Conservation (phyloP, 1,140 invertebrate genomes). For the Neocloeon triangulifer region DNA sequence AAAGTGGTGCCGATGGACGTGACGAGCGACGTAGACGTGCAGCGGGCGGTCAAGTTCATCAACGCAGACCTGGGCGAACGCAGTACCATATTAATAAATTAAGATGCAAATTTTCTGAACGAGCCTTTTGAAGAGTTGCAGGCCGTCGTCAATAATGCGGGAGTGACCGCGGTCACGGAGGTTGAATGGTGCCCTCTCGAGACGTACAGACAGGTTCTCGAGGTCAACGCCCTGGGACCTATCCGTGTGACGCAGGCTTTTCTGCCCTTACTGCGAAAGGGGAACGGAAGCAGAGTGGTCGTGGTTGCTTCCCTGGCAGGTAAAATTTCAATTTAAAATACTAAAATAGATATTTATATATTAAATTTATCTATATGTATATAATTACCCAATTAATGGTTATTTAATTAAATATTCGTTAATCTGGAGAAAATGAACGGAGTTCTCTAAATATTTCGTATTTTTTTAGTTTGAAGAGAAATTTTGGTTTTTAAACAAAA, state of each 20-base stretch:
- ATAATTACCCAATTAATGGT: too few species aligned
- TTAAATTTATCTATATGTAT: too few species aligned
- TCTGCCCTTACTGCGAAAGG: constrained; percentile 6
- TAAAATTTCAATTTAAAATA: too few species aligned
- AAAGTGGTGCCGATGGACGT: constrained; percentile 15
- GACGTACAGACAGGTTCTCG: constrained; percentile 16
- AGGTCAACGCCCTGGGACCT: constrained; percentile 27
- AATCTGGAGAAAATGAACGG: too few species aligned
- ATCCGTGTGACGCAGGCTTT: constrained; percentile 24
- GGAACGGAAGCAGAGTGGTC: constrained; percentile 1
- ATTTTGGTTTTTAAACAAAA: too few species aligned
- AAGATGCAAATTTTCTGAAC: too few species aligned
- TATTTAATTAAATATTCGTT: too few species aligned
- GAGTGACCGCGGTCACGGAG: constrained; percentile 22
- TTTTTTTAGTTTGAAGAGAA: too few species aligned
- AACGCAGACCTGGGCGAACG: constrained; percentile 9
- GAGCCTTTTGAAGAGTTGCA: constrained; percentile 22
- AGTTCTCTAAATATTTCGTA: too few species aligned
- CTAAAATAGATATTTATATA: too few species aligned
- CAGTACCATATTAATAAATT: too few species aligned
- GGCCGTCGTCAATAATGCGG: constrained; percentile 32
- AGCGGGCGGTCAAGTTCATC: constrained; percentile 9
- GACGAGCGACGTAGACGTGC: constrained; percentile 15
- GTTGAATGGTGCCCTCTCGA: constrained; percentile 22
- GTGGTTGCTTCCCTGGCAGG: constrained; percentile 4